Evolutionary conservation across 2,888 invertebrate species (phyloP).

Genomic region (Minunthozetes semirufus): DNA sequence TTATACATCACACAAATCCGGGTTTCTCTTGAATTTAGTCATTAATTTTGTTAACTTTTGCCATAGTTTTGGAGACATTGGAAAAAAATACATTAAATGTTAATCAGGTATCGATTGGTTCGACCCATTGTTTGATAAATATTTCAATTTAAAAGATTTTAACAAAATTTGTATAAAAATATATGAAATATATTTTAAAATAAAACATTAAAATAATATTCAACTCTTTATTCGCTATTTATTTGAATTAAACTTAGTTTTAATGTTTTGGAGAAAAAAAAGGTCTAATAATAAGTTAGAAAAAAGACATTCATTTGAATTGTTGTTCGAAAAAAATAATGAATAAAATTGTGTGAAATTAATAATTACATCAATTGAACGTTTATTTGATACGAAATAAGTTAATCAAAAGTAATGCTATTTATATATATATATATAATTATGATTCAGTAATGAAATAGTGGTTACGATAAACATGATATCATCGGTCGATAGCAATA

Average conservation of each 20-base stretch:
- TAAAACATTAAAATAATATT: background rate
- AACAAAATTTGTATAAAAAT: background rate
- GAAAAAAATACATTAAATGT: background rate
- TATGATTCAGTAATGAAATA: background rate
- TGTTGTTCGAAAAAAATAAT: background rate
- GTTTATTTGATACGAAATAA: slow-evolving; percentile 12
- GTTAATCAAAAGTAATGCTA: slow-evolving; percentile 26
- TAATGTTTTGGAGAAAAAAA: background rate
- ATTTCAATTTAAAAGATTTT: background rate
- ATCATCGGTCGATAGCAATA: slow-evolving; percentile 18
- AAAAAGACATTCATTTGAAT: background rate
- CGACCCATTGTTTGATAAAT: background rate
- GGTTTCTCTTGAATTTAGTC: background rate
- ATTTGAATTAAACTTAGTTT: background rate
- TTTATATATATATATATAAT: slow-evolving; percentile 6
- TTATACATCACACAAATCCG: slow-evolving; percentile 54
- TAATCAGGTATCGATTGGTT: too few relatives aligned
- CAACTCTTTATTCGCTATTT: background rate
- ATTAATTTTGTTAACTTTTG: background rate
- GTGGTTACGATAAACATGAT: slow-evolving; percentile 21
- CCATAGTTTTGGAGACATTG: too few relatives aligned
- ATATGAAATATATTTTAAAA: background rate
- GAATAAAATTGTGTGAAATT: background rate
- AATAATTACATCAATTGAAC: slow-evolving; percentile 9
- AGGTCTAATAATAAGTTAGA: slow-evolving; percentile 25